phyloP scores from a whole-genome alignment of 2,888 invertebrate genomes.

The Macrosoma leucophasiata region DNA sequence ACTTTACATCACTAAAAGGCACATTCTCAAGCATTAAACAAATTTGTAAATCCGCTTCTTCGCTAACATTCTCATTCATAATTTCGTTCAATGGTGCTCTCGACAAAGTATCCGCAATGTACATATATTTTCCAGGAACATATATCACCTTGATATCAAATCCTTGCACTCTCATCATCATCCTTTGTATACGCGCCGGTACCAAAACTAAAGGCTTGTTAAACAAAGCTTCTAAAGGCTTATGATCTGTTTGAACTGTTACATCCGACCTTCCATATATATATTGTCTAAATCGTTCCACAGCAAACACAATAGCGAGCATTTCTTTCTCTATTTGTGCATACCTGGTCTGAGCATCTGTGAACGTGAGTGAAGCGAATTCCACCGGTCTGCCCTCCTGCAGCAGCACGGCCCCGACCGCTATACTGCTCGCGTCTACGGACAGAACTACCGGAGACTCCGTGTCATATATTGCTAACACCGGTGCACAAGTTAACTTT shows the following conservation, averaged over 20 bases:
- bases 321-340: slow-evolving; percentile 34
- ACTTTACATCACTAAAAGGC: slow-evolving; percentile 15
- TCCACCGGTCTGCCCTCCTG: slow-evolving; percentile 23
- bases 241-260: slow-evolving; percentile 29
- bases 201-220: slow-evolving; percentile 24
- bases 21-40: slow-evolving; percentile 22
- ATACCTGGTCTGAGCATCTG: slow-evolving; percentile 23
- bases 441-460: slow-evolving; percentile 18
- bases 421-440: slow-evolving; percentile 24
- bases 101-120: slow-evolving; percentile 28
- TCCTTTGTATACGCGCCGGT: slow-evolving; percentile 27
- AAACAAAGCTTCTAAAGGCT: slow-evolving; percentile 29
- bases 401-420: slow-evolving; percentile 25
- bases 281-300: slow-evolving; percentile 29
- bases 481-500: slow-evolving; percentile 13
- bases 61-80: slow-evolving; percentile 11
- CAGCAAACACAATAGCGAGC: slow-evolving; percentile 30
- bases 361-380: slow-evolving; percentile 19
- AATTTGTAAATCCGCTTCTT: slow-evolving; percentile 16
- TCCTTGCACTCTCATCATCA: slow-evolving; percentile 28
- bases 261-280: slow-evolving; percentile 26
- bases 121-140: slow-evolving; percentile 30
- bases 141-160: slow-evolving; percentile 26
- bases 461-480: slow-evolving; percentile 14
- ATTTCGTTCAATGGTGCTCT: slow-evolving; percentile 23